Percentiles rank a stretch among this genome's conserved stretches.
These are phyloP conservation scores for Pogonomyrmex californicus DNA, from an alignment of 1,140 invertebrate species.

Conservation along the genomic window DNA sequence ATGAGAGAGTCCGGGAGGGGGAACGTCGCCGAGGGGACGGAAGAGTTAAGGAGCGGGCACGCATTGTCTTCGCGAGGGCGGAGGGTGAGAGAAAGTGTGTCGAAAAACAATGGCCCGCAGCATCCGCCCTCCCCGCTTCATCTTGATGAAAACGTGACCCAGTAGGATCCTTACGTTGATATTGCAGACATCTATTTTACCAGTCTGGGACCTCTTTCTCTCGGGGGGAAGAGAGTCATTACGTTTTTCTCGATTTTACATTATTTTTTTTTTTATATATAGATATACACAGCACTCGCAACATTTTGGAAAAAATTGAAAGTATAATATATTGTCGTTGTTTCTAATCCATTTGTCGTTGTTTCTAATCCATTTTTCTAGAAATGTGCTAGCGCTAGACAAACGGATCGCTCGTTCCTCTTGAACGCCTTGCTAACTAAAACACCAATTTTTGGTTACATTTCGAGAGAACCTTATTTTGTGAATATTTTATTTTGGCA, in stretches of 20 bases:
- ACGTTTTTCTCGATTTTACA: background rate
- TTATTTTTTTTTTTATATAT: slow-evolving; percentile 2
- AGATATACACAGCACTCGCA: background rate
- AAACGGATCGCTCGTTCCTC: background rate
- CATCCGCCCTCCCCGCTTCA: slow-evolving; percentile 14
- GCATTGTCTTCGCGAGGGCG: slow-evolving; percentile 70
- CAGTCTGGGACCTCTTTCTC: slow-evolving; percentile 22
- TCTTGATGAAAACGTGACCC: slow-evolving; percentile 80
- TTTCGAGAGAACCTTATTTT: slow-evolving; percentile 41
- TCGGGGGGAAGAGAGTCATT: background rate
- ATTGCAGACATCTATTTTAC: slow-evolving; percentile 56
- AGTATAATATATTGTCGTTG: background rate
- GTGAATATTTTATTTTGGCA: slow-evolving; percentile 57
- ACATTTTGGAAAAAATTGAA: background rate
- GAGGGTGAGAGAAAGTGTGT: slow-evolving; percentile 72
- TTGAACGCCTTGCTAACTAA: background rate
- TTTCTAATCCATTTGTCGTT: background rate
- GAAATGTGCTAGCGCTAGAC: background rate
- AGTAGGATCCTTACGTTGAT: slow-evolving; percentile 66
- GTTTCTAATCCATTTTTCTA: background rate
- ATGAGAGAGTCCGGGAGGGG: slow-evolving; percentile 45
- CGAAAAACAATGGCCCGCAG: slow-evolving; percentile 77
- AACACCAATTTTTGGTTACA: slow-evolving; percentile 11
- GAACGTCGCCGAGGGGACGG: slow-evolving; percentile 43
- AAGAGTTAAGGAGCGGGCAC: slow-evolving; percentile 69